phyloP scores from a whole-genome alignment of 2,113 vertebrate genomes.

The Desmodus rotundus region DNA sequence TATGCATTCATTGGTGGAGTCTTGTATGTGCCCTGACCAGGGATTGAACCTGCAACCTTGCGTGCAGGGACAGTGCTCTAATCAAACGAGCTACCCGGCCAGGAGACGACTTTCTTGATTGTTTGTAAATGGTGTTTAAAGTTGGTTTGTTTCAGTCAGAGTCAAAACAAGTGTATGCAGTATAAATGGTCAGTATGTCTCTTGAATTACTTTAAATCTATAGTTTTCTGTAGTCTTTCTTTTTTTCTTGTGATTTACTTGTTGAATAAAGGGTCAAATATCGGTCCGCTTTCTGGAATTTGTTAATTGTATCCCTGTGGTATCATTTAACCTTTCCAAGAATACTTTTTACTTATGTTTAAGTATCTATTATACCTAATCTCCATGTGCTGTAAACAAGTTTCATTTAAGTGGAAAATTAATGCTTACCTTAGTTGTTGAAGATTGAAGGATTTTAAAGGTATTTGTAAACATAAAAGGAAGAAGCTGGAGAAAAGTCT shows the following conservation, averaged over 20 bases:
- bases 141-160: neutral
- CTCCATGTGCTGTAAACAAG: neutral
- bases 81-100: no score
- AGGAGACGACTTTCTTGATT: neutral
- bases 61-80: no score
- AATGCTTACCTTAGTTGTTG: slow-evolving; percentile 11
- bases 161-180: neutral
- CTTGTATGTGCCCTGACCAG: no score
- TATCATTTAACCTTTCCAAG: neutral
- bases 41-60: no score
- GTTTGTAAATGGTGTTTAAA: slow-evolving; percentile 1
- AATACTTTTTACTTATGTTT: neutral
- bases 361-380: neutral
- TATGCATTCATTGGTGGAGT: no score
- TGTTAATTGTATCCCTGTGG: neutral
- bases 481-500: neutral
- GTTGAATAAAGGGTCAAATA: neutral
- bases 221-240: neutral
- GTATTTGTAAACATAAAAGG: neutral
- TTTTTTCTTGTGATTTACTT: neutral
- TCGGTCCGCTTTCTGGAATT: slow-evolving; percentile 20
- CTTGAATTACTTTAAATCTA: neutral
- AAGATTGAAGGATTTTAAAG: neutral
- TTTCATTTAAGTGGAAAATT: slow-evolving; percentile 9
- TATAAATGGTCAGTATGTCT: neutral